These are phyloP conservation scores for Bubo bubo DNA, from an alignment of 2,113 vertebrate species.

Conservation along the genomic window DNA sequence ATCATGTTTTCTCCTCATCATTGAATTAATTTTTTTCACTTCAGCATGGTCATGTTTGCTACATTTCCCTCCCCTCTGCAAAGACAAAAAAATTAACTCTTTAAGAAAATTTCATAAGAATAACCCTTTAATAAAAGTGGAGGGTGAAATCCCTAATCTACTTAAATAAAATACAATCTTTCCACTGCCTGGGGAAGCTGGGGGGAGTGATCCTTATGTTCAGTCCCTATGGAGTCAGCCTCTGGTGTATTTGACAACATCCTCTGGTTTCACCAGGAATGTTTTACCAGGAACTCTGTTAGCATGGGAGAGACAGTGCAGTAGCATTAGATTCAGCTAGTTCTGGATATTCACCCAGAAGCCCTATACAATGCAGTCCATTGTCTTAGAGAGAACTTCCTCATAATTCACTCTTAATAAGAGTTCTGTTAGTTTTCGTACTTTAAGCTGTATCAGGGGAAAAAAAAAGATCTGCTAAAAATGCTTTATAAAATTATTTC, in stretches of 20 bases:
- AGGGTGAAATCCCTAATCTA: not conserved
- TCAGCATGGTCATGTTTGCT: not conserved
- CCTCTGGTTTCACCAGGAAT: not conserved
- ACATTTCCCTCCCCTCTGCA: not conserved
- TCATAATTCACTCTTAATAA: not conserved
- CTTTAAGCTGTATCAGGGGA: no score
- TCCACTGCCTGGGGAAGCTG: not conserved
- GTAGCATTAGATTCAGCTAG: not conserved
- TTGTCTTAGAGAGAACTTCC: not conserved
- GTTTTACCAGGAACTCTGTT: not conserved
- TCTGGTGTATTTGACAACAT: not conserved
- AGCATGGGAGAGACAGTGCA: not conserved
- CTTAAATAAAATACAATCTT: not conserved
- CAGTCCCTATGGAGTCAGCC: not conserved
- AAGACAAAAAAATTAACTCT: not conserved
- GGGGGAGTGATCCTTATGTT: not conserved
- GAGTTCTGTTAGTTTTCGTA: not conserved
- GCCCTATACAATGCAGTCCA: not conserved
- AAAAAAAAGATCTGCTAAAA: not conserved
- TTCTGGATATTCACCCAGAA: not conserved
- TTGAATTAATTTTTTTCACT: not conserved
- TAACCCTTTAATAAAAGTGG: not conserved
- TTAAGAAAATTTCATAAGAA: not conserved
- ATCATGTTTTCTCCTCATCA: not conserved
- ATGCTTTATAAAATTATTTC: not conserved